Conservation (phyloP, 2,888 invertebrate genomes). For the Metellina segmentata region DNA sequence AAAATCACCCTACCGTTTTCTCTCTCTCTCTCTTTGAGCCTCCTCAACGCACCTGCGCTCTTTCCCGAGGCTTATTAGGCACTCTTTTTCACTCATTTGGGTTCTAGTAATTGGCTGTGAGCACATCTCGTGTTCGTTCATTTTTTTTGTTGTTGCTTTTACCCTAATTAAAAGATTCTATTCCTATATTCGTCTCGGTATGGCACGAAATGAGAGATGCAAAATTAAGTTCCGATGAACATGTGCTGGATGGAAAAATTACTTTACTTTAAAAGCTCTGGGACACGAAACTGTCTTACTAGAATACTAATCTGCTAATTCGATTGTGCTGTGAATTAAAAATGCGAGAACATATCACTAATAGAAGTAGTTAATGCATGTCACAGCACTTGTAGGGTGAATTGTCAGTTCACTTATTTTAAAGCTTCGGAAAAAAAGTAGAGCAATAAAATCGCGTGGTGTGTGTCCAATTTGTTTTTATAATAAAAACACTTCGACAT, state of each 20-base stretch:
- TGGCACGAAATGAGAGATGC: constrained; percentile 4
- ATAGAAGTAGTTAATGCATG: not conserved
- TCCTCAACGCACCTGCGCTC: constrained; percentile 35
- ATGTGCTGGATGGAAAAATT: not conserved
- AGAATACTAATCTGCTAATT: not conserved
- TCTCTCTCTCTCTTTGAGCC: not conserved
- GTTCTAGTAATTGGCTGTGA: constrained; percentile 56
- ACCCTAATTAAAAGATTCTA: constrained; percentile 58
- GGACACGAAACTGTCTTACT: not conserved
- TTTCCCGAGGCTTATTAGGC: constrained; percentile 46
- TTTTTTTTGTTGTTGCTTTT: not conserved
- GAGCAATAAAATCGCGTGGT: too few species aligned
- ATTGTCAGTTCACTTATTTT: too few species aligned
- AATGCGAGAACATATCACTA: not conserved
- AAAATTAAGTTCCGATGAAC: not conserved
- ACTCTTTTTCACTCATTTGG: constrained; percentile 23
- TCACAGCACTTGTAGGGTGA: too few species aligned
- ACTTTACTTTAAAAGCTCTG: not conserved
- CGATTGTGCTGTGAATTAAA: not conserved
- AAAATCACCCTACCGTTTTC: constrained; percentile 35
- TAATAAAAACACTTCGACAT: too few species aligned
- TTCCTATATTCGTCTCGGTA: not conserved
- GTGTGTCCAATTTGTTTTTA: too few species aligned
- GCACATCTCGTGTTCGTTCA: constrained; percentile 12
- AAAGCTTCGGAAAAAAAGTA: too few species aligned